These are phyloP conservation scores for Abramis brama DNA, from an alignment of 2,113 vertebrate genomes.

Conservation along the genomic window DNA sequence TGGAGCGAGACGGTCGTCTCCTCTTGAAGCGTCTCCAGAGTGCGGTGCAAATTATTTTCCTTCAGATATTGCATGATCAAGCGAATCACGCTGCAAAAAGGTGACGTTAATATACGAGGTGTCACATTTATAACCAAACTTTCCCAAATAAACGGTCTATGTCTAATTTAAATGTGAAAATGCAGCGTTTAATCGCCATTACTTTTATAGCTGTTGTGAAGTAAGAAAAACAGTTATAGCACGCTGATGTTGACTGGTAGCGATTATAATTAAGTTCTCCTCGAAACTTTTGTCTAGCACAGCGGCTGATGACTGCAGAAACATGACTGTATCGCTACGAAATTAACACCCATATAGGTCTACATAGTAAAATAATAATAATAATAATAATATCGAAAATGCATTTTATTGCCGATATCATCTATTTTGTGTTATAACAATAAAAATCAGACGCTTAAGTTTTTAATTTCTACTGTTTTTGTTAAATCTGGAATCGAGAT, in stretches of 20 bases:
- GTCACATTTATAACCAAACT: background rate
- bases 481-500: background rate
- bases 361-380: background rate
- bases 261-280: background rate
- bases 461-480: background rate
- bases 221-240: background rate
- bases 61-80: slow-evolving; percentile 99
- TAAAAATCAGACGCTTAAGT: background rate
- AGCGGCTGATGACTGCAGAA: background rate
- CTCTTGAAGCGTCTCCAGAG: slow-evolving; percentile 89
- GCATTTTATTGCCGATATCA: background rate
- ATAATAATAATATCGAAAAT: background rate
- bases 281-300: background rate
- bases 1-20: slow-evolving; percentile 95
- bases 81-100: slow-evolving; percentile 86
- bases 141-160: background rate
- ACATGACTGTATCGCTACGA: background rate
- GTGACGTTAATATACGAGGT: background rate
- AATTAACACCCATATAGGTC: background rate
- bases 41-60: slow-evolving; percentile 93
- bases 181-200: background rate
- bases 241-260: background rate
- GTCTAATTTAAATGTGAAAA: background rate
- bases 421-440: background rate
- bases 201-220: background rate